Percentiles rank a stretch among this genome's conserved stretches.
Evolutionary conservation across 2,888 invertebrate genomes (phyloP).

Genomic region (Agrotis puta): DNA sequence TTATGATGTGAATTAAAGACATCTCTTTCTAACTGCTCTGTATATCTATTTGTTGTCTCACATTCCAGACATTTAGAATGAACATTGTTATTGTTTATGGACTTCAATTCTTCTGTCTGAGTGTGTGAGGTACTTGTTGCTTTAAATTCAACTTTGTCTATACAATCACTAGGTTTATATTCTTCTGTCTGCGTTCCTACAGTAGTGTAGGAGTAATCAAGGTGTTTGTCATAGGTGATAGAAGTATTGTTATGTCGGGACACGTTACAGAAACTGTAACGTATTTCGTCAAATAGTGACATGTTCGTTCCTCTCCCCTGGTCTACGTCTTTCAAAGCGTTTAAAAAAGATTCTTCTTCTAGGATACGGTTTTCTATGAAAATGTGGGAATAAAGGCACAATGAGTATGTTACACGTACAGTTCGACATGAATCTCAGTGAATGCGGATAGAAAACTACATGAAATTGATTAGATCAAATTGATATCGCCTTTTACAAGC

Average conservation of each 20-base stretch:
- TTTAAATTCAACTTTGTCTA: slow-evolving; percentile 35
- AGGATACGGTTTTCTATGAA: slow-evolving; percentile 81
- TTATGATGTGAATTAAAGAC: slow-evolving; percentile 67
- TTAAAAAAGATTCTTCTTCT: slow-evolving; percentile 85
- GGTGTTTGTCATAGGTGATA: slow-evolving; percentile 50
- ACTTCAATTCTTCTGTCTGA: slow-evolving; percentile 67
- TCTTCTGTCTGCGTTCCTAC: slow-evolving; percentile 64
- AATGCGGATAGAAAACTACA: background rate
- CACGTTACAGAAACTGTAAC: slow-evolving; percentile 81
- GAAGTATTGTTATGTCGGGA: slow-evolving; percentile 71
- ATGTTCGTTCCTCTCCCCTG: slow-evolving; percentile 83
- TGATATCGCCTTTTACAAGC: background rate
- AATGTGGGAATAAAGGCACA: slow-evolving; percentile 51
- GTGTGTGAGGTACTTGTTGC: slow-evolving; percentile 44
- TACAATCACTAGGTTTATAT: slow-evolving; percentile 30
- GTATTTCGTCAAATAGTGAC: slow-evolving; percentile 86
- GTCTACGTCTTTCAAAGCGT: slow-evolving; percentile 79
- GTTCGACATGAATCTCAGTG: background rate
- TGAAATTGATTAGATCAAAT: background rate
- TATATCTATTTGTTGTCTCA: slow-evolving; percentile 69
- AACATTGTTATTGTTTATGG: slow-evolving; percentile 68
- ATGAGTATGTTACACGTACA: slow-evolving; percentile 20
- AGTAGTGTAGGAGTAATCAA: slow-evolving; percentile 61
- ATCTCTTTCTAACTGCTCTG: slow-evolving; percentile 76
- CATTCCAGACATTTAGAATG: slow-evolving; percentile 77